Evolutionary conservation across 2,797 vertebrate genomes (phyloP).

Genomic region (Eulemur albifrons): DNA sequence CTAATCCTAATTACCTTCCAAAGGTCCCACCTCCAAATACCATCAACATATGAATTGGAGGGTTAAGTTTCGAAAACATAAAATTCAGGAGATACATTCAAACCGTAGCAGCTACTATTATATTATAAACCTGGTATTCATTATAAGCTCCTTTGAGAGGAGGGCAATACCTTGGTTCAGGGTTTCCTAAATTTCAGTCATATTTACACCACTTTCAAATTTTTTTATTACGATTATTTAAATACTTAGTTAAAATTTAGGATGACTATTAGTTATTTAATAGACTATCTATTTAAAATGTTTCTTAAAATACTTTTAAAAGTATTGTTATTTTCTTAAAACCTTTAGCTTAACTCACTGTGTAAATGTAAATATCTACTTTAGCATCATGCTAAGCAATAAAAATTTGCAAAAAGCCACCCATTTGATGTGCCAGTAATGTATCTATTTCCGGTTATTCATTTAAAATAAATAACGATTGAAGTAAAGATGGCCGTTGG

Average conservation of each 20-base stretch:
- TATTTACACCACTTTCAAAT: neutral
- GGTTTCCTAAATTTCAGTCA: neutral
- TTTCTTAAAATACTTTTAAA: neutral
- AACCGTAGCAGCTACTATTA: neutral
- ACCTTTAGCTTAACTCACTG: neutral
- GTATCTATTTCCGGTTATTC: neutral
- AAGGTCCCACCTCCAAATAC: neutral
- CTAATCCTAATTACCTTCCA: neutral
- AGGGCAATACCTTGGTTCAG: neutral
- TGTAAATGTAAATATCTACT: neutral
- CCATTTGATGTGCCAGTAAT: neutral
- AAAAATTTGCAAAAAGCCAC: neutral
- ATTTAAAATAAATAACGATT: neutral
- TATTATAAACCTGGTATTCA: neutral
- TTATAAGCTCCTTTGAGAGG: neutral
- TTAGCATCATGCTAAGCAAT: neutral
- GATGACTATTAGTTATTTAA: neutral
- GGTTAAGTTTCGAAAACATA: neutral
- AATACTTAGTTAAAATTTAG: neutral
- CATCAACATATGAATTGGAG: neutral
- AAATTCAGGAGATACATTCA: neutral
- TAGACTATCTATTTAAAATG: neutral
- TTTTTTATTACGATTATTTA: neutral
- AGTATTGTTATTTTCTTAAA: neutral
- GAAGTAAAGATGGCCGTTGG: neutral